Conservation (phyloP, 2,797 vertebrate species). For the Peromyscus attwateri region DNA sequence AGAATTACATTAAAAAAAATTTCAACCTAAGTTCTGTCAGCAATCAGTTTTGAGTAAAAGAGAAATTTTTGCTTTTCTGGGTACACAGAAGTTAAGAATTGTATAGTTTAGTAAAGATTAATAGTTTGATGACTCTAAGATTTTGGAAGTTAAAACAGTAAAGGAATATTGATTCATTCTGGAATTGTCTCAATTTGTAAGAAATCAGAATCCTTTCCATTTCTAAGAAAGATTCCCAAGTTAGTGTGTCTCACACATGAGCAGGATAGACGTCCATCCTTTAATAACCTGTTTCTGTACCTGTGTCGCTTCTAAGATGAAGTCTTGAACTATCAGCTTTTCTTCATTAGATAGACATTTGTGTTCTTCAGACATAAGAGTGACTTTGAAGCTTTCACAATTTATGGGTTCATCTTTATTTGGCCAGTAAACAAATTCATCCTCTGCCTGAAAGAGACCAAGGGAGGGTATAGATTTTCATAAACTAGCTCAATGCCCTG, state of each 20-base stretch:
- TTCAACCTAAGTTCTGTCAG: neutral
- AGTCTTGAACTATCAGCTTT: conserved; percentile 94
- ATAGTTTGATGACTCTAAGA: conserved; percentile 48
- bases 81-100: neutral
- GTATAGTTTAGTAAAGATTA: neutral
- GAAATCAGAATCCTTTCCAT: neutral
- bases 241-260: neutral
- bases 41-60: neutral
- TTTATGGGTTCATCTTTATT: conserved; percentile 93
- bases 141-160: conserved; percentile 4
- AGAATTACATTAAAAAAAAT: neutral
- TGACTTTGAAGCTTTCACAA: conserved; percentile 94
- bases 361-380: conserved; percentile 92
- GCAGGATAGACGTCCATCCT: neutral
- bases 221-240: conserved; percentile 18
- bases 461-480: conserved; percentile 36
- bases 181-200: conserved; percentile 4
- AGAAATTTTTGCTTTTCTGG: neutral
- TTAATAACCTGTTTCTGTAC: conserved; percentile 84
- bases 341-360: conserved; percentile 96
- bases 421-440: conserved; percentile 93
- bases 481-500: neutral
- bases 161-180: neutral
- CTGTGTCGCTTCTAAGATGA: conserved; percentile 95
- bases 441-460: conserved; percentile 88